These are phyloP conservation scores for Drosophila ercepeae DNA, from an alignment of 1,140 invertebrate species.

Conservation along the genomic window DNA sequence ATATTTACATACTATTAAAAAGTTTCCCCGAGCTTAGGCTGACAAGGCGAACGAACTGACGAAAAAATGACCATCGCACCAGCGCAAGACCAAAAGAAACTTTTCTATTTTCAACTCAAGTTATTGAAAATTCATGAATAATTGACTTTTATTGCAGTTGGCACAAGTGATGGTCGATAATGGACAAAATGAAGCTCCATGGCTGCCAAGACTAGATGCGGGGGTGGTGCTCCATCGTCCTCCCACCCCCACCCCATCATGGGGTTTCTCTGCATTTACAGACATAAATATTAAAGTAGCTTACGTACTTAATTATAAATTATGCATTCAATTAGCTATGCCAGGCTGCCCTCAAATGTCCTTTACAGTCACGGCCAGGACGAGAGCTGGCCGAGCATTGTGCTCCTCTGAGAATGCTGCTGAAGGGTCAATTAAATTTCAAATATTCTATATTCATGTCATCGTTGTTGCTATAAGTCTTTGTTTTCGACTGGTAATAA, in stretches of 20 bases:
- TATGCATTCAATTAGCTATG: slow-evolving; percentile 79
- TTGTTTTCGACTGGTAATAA: slow-evolving; percentile 16
- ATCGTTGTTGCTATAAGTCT: slow-evolving; percentile 8
- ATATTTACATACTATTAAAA: slow-evolving; percentile 82
- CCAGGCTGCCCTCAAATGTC: slow-evolving; percentile 39
- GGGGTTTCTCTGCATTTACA: slow-evolving; percentile 42
- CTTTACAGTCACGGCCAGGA: slow-evolving; percentile 17
- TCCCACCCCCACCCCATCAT: too few relatives aligned
- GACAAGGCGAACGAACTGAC: background rate
- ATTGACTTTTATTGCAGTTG: slow-evolving; percentile 82
- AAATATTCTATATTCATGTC: slow-evolving; percentile 22
- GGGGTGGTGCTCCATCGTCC: background rate
- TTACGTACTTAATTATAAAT: slow-evolving; percentile 80
- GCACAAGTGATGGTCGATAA: slow-evolving; percentile 79
- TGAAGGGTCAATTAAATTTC: slow-evolving; percentile 49
- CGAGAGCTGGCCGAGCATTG: background rate
- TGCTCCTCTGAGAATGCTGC: slow-evolving; percentile 4
- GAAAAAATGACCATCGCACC: slow-evolving; percentile 2
- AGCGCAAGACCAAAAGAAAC: slow-evolving; percentile 42
- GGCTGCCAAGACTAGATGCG: slow-evolving; percentile 2
- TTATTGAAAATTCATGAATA: slow-evolving; percentile 82
- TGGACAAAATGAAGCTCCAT: slow-evolving; percentile 35
- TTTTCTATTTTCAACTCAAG: slow-evolving; percentile 72
- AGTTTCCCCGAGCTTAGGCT: slow-evolving; percentile 60
- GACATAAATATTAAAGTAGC: slow-evolving; percentile 81